Evolutionary conservation across 2,113 vertebrate species (phyloP).

Genomic region (Phaetusa simplex): DNA sequence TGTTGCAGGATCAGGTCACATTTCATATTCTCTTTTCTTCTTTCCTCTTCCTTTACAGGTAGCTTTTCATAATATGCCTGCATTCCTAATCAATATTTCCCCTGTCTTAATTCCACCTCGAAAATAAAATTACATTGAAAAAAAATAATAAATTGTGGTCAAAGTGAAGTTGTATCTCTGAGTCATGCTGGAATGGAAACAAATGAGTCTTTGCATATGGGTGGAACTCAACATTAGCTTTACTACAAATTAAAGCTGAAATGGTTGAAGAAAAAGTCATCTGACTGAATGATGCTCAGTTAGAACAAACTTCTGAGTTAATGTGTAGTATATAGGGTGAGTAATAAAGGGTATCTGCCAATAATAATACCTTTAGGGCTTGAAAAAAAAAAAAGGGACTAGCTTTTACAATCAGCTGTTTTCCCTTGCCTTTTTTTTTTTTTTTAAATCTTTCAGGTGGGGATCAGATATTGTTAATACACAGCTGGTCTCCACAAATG

Average conservation of each 20-base stretch:
- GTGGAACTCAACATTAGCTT: slow-evolving; percentile 26
- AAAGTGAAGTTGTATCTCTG: slow-evolving; percentile 32
- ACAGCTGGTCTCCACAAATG: slow-evolving; percentile 69
- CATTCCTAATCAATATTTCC: background rate
- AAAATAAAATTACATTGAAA: background rate
- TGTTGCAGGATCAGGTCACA: background rate
- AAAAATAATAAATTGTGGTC: background rate
- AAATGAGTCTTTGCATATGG: background rate
- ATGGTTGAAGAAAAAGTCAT: slow-evolving; percentile 41
- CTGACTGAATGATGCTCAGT: slow-evolving; percentile 20
- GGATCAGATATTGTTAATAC: slow-evolving; percentile 70
- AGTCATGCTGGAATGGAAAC: slow-evolving; percentile 42
- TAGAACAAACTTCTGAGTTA: slow-evolving; percentile 53
- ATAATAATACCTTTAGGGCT: slow-evolving; percentile 65
- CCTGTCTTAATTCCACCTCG: background rate
- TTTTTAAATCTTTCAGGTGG: slow-evolving; percentile 58
- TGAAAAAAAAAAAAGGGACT: slow-evolving; percentile 30
- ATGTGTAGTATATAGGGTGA: slow-evolving; percentile 47
- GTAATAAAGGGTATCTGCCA: slow-evolving; percentile 69
- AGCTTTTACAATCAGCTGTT: slow-evolving; percentile 72
- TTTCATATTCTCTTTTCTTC: background rate
- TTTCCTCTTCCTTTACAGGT: background rate
- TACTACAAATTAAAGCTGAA: slow-evolving; percentile 68
- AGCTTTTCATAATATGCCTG: background rate
- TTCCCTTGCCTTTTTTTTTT: slow-evolving; percentile 28